Conservation (phyloP, 2,113 vertebrate species). For the Coregonus clupeaformis region DNA sequence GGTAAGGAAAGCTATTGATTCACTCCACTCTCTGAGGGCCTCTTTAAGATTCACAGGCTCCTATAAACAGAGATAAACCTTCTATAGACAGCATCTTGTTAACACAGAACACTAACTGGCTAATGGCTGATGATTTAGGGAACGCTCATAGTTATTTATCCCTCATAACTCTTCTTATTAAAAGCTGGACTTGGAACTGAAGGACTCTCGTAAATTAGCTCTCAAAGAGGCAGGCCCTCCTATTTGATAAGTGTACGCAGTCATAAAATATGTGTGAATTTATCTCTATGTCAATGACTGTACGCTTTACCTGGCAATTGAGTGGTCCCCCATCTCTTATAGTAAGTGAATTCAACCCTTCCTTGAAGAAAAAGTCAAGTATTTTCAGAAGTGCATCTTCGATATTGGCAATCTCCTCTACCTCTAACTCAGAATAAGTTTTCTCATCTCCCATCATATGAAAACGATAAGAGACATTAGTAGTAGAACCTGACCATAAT, state of each 20-base stretch:
- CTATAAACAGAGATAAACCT: slow-evolving; percentile 55
- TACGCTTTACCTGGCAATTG: slow-evolving; percentile 20
- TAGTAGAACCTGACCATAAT: slow-evolving; percentile 25
- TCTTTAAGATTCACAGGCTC: slow-evolving; percentile 54
- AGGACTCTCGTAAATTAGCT: slow-evolving; percentile 48
- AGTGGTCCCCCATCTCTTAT: slow-evolving; percentile 2
- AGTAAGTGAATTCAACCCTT: slow-evolving; percentile 7
- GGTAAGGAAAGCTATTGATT: slow-evolving; percentile 52
- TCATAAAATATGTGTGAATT: slow-evolving; percentile 44
- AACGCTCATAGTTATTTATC: slow-evolving; percentile 54
- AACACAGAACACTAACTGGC: slow-evolving; percentile 38
- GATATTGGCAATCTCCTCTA: slow-evolving; percentile 41
- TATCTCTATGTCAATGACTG: slow-evolving; percentile 32
- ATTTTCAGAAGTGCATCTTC: slow-evolving; percentile 24
- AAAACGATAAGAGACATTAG: slow-evolving; percentile 59
- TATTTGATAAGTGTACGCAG: slow-evolving; percentile 15
- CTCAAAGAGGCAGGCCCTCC: slow-evolving; percentile 16
- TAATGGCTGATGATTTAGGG: slow-evolving; percentile 61
- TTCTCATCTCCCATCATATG: slow-evolving; percentile 18
- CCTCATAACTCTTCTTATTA: slow-evolving; percentile 47
- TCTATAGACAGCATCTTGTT: slow-evolving; percentile 53
- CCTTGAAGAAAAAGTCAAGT: slow-evolving; percentile 20
- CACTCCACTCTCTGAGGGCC: slow-evolving; percentile 35
- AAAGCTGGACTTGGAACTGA: slow-evolving; percentile 41
- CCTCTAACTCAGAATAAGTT: slow-evolving; percentile 48